A percentile compares a stretch with the other conserved stretches of the same genome.
Conservation (phyloP, 1,140 invertebrate genomes). For the Bombus haemorrhoidalis region DNA sequence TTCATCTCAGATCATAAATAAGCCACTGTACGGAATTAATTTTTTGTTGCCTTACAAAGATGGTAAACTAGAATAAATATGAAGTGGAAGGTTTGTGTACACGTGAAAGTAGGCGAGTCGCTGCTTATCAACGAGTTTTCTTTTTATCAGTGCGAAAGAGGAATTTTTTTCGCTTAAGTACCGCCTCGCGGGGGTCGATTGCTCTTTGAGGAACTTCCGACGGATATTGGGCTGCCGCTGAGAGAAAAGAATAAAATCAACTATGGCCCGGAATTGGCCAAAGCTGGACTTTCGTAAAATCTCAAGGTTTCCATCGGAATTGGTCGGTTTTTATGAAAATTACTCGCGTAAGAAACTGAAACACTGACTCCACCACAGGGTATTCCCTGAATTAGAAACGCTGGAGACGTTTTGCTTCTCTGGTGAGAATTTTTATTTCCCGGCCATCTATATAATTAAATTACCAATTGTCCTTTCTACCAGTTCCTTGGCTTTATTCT, state of each 20-base stretch:
- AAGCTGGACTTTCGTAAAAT: not conserved
- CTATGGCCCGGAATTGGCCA: not conserved
- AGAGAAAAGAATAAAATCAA: not conserved
- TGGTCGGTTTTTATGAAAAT: slow-evolving; percentile 20
- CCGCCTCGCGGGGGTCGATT: not conserved
- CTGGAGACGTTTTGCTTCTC: not conserved
- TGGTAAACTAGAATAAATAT: not conserved
- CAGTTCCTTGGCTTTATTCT: not conserved
- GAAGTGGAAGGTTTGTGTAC: not conserved
- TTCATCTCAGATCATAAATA: too few species aligned
- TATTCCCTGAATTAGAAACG: not conserved
- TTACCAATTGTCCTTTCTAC: not conserved
- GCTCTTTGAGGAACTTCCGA: not conserved
- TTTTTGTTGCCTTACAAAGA: not conserved
- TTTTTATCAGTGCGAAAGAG: not conserved
- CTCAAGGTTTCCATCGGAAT: not conserved
- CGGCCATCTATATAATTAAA: slow-evolving; percentile 7
- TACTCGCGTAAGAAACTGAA: slow-evolving; percentile 1
- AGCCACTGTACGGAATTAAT: not conserved
- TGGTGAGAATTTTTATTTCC: not conserved
- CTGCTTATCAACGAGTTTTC: slow-evolving; percentile 1
- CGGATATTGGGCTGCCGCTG: not conserved
- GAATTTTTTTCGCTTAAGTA: not conserved
- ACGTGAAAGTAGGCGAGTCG: not conserved
- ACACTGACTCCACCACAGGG: not conserved